phyloP scores from a whole-genome alignment of 2,888 invertebrate genomes.

The Onthophagus sagittarius region DNA sequence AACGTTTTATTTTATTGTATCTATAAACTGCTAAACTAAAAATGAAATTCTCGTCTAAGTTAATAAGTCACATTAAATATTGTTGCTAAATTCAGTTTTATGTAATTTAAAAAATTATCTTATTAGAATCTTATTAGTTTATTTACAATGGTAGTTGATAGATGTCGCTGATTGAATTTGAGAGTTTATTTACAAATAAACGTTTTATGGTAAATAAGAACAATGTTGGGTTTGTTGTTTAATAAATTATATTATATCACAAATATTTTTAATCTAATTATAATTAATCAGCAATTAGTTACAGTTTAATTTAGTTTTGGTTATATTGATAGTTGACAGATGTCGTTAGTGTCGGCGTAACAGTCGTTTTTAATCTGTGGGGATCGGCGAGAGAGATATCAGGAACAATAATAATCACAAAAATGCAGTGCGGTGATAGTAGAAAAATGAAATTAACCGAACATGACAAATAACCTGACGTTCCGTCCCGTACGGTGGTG shows the following conservation, averaged over 20 bases:
- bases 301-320: neutral
- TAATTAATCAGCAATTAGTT: neutral
- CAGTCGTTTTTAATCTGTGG: constrained; percentile 15
- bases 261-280: neutral
- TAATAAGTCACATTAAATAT: no score
- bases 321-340: constrained; percentile 9
- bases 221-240: no score
- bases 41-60: neutral
- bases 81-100: no score
- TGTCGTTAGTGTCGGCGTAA: constrained; percentile 5
- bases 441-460: constrained; percentile 43
- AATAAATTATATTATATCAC: no score
- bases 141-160: no score
- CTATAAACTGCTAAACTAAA: neutral
- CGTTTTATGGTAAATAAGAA: no score
- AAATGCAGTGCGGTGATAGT: constrained; percentile 28
- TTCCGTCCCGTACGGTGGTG: constrained; percentile 31
- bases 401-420: constrained; percentile 15
- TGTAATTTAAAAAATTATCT: no score
- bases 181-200: no score
- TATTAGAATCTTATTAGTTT: no score
- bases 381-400: constrained; percentile 22
- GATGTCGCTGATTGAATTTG: no score
- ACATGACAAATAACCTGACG: constrained; percentile 46
- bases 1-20: no score